Conservation (phyloP, 2,888 invertebrate genomes). For the Stenodera caucasica region DNA sequence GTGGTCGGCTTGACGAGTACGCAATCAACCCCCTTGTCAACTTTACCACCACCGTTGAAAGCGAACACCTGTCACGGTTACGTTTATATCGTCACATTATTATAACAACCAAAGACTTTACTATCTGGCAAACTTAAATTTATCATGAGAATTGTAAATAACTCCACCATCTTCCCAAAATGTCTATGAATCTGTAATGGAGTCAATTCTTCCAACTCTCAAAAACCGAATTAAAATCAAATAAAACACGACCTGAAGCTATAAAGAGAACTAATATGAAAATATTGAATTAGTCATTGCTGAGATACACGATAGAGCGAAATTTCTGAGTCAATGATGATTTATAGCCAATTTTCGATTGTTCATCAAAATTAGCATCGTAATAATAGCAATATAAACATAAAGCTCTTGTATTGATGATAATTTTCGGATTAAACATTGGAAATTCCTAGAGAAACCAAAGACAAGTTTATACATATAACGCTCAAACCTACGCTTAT, state of each 20-base stretch:
- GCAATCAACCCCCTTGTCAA: slow-evolving; percentile 29
- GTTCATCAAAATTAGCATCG: no score
- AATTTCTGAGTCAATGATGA: no score
- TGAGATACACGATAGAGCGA: no score
- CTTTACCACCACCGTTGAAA: background rate
- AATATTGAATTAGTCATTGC: background rate
- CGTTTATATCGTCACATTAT: background rate
- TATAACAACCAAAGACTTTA: background rate
- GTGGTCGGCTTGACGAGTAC: slow-evolving; percentile 33
- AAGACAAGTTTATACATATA: slow-evolving; percentile 3
- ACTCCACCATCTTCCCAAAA: slow-evolving; percentile 8
- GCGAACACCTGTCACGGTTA: slow-evolving; percentile 8
- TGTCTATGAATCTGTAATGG: background rate
- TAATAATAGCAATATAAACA: background rate
- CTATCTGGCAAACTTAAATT: background rate
- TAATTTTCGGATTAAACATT: slow-evolving; percentile 24
- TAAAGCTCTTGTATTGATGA: background rate
- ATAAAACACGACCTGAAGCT: background rate
- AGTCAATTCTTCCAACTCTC: no score
- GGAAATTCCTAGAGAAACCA: slow-evolving; percentile 26
- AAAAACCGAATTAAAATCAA: background rate
- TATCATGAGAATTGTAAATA: slow-evolving; percentile 10
- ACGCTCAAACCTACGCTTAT: background rate
- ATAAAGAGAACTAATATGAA: background rate
- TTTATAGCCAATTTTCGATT: no score